These are phyloP conservation scores for Promerops cafer DNA, from an alignment of 2,113 vertebrate species.

Conservation along the genomic window DNA sequence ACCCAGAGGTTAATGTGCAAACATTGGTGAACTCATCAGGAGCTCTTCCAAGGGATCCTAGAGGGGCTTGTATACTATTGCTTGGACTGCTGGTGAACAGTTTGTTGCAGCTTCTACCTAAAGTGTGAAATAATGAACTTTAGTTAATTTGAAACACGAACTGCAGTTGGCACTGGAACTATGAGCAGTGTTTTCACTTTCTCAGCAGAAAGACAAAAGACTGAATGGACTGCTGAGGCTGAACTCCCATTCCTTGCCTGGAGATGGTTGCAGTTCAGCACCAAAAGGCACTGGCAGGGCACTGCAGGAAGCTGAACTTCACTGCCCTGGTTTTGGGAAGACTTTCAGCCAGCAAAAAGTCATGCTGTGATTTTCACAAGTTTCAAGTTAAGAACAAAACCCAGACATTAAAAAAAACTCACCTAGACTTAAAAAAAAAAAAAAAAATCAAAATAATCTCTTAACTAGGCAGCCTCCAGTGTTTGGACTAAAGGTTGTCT, in stretches of 20 bases:
- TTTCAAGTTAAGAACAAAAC: slow-evolving; percentile 12
- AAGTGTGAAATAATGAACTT: slow-evolving; percentile 58
- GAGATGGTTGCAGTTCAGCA: neutral
- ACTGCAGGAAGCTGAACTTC: neutral
- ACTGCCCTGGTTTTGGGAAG: neutral
- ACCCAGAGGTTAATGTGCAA: slow-evolving; percentile 40
- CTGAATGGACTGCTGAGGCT: neutral
- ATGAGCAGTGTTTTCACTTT: slow-evolving; percentile 23
- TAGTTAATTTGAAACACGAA: slow-evolving; percentile 67
- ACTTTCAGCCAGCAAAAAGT: neutral
- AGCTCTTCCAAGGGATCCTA: slow-evolving; percentile 34
- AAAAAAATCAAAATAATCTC: neutral
- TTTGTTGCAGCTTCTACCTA: slow-evolving; percentile 38
- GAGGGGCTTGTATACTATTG: slow-evolving; percentile 31
- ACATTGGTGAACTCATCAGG: slow-evolving; percentile 48
- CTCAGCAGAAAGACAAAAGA: neutral
- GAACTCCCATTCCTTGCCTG: neutral
- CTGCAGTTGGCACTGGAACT: slow-evolving; percentile 13
- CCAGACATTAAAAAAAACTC: neutral
- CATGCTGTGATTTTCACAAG: neutral
- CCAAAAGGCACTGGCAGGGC: neutral
- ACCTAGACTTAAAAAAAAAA: neutral
- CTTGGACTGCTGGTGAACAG: slow-evolving; percentile 30
- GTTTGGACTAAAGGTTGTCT: neutral
- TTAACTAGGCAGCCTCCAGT: neutral